Conservation (phyloP, 2,113 vertebrate genomes). For the Microcebus griseorufus region DNA sequence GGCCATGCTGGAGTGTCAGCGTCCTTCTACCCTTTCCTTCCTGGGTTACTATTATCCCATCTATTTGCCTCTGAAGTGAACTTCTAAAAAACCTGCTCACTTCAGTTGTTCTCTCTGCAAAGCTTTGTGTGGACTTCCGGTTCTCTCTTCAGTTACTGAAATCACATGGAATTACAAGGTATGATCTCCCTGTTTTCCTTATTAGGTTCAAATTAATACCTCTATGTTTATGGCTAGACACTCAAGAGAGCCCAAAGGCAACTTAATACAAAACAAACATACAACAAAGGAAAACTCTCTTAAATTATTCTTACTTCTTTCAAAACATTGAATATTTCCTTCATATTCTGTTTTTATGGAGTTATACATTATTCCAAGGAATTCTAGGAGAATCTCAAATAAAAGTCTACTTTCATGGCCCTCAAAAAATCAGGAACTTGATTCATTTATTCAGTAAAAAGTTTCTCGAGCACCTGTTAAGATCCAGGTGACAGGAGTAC, state of each 20-base stretch:
- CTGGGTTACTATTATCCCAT: not conserved
- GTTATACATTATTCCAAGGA: not conserved
- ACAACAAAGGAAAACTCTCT: not conserved
- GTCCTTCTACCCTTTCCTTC: not conserved
- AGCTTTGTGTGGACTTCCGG: not conserved
- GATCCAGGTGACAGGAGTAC: not conserved
- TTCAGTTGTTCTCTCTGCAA: not conserved
- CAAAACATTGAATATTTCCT: not conserved
- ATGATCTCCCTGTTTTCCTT: not conserved
- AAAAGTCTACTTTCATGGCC: not conserved
- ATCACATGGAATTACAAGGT: not conserved
- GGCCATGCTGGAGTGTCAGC: not conserved
- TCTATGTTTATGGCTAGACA: not conserved
- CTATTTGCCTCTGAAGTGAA: not conserved
- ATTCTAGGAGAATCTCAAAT: not conserved
- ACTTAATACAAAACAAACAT: not conserved
- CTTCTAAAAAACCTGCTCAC: not conserved
- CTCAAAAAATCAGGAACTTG: not conserved
- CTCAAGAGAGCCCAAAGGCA: not conserved
- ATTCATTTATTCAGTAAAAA: conserved; percentile 47
- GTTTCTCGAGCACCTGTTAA: not conserved
- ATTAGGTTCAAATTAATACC: not conserved
- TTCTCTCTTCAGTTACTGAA: not conserved
- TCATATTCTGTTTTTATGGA: not conserved
- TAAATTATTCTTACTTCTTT: not conserved